Percentiles rank a stretch among this genome's conserved stretches.
phyloP scores from a whole-genome alignment of 2,888 invertebrate genomes.

The Plagiodera versicolora region DNA sequence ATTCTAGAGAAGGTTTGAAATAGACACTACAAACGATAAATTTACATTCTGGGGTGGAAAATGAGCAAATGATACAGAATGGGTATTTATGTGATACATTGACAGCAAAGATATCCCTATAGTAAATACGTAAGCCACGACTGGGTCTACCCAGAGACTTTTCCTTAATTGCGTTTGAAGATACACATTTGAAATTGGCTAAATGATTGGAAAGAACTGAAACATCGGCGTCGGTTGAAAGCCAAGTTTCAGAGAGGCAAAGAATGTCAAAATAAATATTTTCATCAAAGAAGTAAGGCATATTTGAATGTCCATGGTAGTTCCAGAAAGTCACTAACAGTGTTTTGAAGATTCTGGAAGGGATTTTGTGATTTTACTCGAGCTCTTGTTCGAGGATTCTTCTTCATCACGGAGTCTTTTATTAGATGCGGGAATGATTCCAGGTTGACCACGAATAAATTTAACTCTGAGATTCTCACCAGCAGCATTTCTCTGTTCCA shows the following conservation, averaged over 20 bases:
- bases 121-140: no score
- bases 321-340: conserved; percentile 6
- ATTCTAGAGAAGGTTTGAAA: no score
- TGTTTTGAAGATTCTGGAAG: background rate
- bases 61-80: no score
- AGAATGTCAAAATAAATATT: background rate
- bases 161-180: no score
- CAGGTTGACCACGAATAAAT: background rate
- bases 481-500: conserved; percentile 2
- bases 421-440: conserved; percentile 29
- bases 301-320: conserved; percentile 2
- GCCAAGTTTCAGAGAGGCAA: conserved; percentile 8
- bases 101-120: no score
- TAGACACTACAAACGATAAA: no score
- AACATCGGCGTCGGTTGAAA: background rate
- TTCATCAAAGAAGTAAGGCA: background rate
- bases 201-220: background rate
- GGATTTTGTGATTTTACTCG: background rate
- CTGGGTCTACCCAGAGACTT: no score
- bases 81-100: no score
- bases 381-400: background rate
- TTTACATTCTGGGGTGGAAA: no score
- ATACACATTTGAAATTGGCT: background rate
- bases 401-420: conserved; percentile 15
- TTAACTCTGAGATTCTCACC: conserved; percentile 2